Conservation (phyloP, 2,113 vertebrate species). For the Cygnus buccinator region DNA sequence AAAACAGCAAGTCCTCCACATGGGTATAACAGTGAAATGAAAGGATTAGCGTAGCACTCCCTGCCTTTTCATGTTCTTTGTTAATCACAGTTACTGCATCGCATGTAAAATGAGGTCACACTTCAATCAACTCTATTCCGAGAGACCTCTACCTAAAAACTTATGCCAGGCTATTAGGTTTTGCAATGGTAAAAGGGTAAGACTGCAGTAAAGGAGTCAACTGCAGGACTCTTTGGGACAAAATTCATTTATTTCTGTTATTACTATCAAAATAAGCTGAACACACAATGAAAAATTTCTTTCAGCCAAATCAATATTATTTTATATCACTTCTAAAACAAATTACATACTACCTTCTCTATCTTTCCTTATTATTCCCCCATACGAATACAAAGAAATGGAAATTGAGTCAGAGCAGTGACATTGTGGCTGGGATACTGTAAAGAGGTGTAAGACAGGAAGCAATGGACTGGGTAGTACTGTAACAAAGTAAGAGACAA, state of each 20-base stretch:
- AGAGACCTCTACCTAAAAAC: not conserved
- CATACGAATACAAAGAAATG: not conserved
- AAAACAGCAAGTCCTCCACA: not conserved
- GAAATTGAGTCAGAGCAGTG: not conserved
- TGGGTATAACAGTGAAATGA: not conserved
- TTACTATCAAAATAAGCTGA: not conserved
- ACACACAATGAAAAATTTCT: not conserved
- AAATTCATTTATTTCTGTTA: not conserved
- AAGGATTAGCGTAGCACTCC: not conserved
- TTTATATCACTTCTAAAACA: not conserved
- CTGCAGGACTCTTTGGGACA: not conserved
- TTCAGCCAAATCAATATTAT: not conserved
- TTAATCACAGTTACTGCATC: not conserved
- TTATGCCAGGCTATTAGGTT: not conserved
- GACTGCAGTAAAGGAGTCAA: not conserved
- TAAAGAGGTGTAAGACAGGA: not conserved
- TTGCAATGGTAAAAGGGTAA: not conserved
- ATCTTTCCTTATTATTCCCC: not conserved
- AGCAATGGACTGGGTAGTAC: not conserved
- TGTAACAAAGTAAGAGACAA: not conserved
- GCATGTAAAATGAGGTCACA: not conserved
- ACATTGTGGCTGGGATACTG: not conserved
- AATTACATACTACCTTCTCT: not conserved
- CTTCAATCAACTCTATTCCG: not conserved
- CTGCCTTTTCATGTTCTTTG: not conserved